Evolutionary conservation across 2,113 vertebrate species (phyloP).

Genomic region (Malurus melanocephalus): DNA sequence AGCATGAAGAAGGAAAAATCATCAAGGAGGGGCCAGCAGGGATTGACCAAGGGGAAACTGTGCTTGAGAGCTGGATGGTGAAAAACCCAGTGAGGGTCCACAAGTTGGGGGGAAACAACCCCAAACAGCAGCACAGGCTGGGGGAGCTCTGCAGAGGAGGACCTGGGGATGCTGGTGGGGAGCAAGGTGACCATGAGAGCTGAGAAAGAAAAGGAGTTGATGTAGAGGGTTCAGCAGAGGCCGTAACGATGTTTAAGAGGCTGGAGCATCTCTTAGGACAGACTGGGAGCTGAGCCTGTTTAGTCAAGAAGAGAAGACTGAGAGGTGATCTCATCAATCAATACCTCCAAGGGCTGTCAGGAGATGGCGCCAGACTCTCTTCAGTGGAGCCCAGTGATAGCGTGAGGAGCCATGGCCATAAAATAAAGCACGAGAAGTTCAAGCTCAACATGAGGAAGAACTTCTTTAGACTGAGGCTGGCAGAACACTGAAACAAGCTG

Average conservation of each 20-base stretch:
- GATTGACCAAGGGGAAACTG: neutral
- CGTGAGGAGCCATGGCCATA: neutral
- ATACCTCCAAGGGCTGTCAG: neutral
- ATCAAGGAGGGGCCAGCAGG: neutral
- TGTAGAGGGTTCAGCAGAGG: neutral
- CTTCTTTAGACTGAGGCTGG: neutral
- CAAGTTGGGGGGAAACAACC: neutral
- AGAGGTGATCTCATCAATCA: neutral
- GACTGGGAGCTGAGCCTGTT: neutral
- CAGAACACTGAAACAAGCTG: neutral
- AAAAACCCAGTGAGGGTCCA: neutral
- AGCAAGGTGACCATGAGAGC: neutral
- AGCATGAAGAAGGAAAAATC: neutral
- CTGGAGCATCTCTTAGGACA: neutral
- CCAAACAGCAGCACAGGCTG: neutral
- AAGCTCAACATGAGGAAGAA: neutral
- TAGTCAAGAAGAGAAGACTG: neutral
- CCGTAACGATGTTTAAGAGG: neutral
- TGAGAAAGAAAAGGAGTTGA: neutral
- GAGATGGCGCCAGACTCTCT: neutral
- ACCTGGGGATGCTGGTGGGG: neutral
- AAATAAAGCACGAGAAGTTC: rapidly evolving
- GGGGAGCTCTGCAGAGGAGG: neutral
- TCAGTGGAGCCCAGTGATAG: neutral
- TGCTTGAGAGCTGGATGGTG: neutral